These are phyloP conservation scores for Ruditapes philippinarum DNA, from an alignment of 1,140 invertebrate genomes.

Conservation along the genomic window DNA sequence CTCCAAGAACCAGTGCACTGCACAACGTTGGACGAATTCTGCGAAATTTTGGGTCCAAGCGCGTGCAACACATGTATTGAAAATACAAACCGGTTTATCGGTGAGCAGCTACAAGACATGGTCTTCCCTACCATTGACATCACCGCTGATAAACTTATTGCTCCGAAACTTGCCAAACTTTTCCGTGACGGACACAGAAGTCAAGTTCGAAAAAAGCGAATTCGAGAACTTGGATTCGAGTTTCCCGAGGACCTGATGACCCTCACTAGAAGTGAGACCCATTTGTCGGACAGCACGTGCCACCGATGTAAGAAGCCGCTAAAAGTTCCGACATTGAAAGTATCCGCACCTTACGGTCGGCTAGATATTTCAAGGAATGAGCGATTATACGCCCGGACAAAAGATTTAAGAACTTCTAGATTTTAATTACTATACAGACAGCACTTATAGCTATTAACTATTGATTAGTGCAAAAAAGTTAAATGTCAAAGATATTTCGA, in stretches of 20 bases:
- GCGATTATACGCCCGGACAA: not conserved
- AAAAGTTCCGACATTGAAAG: not conserved
- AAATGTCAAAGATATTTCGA: too few species aligned
- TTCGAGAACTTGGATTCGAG: conserved; percentile 43
- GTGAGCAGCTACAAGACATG: conserved; percentile 70
- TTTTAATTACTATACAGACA: too few species aligned
- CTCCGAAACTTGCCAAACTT: conserved; percentile 52
- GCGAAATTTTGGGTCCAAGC: conserved; percentile 75
- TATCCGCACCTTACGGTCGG: not conserved
- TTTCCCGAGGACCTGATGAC: not conserved
- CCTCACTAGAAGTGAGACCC: conserved; percentile 27
- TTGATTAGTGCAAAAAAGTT: too few species aligned
- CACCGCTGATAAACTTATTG: conserved; percentile 63
- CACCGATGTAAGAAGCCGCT: conserved; percentile 35
- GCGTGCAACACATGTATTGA: conserved; percentile 74
- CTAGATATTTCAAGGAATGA: not conserved
- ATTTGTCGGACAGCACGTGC: conserved; percentile 32
- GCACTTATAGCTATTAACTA: too few species aligned
- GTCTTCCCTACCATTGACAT: conserved; percentile 73
- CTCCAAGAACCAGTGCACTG: conserved; percentile 54
- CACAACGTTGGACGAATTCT: conserved; percentile 64
- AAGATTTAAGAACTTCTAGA: not conserved
- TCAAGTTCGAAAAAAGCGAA: conserved; percentile 18
- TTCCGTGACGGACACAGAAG: conserved; percentile 32
- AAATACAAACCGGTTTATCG: conserved; percentile 72